Evolutionary conservation across 2,888 invertebrate genomes (phyloP).

Genomic region (Prenolepis imparis): DNA sequence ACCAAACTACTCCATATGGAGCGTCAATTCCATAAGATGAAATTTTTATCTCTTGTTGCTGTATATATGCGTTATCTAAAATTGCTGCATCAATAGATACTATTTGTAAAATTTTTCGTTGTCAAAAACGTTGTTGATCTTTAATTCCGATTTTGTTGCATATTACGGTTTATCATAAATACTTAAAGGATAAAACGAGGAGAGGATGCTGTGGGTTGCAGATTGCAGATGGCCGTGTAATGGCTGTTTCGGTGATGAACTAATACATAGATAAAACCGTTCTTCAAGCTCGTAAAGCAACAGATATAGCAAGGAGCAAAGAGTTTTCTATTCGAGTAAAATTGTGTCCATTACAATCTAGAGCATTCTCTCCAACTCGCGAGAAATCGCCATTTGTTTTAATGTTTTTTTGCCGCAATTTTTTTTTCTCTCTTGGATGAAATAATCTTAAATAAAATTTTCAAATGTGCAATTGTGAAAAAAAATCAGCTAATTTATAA

Average conservation of each 20-base stretch:
- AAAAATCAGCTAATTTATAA: background rate
- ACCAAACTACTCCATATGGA: background rate
- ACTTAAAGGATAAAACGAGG: conserved; percentile 72
- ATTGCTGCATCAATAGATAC: background rate
- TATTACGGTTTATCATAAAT: conserved; percentile 77
- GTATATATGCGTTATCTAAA: background rate
- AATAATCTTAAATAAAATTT: background rate
- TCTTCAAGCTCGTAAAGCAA: conserved; percentile 74
- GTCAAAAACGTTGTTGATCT: conserved; percentile 27
- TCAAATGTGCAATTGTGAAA: background rate
- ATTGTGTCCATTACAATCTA: conserved; percentile 23
- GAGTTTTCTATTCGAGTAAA: conserved; percentile 8
- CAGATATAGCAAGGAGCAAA: conserved; percentile 41
- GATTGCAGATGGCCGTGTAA: conserved; percentile 78
- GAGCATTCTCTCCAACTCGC: background rate
- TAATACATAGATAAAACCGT: conserved; percentile 82
- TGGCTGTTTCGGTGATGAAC: conserved; percentile 81
- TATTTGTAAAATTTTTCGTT: conserved; percentile 3
- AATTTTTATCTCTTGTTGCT: background rate
- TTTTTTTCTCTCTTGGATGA: background rate
- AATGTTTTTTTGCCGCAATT: background rate
- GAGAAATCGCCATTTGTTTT: background rate
- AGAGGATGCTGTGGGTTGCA: conserved; percentile 64
- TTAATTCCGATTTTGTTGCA: conserved; percentile 21
- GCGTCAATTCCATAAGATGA: background rate